Conservation (phyloP, 1,140 invertebrate genomes). For the Physella acuta region DNA sequence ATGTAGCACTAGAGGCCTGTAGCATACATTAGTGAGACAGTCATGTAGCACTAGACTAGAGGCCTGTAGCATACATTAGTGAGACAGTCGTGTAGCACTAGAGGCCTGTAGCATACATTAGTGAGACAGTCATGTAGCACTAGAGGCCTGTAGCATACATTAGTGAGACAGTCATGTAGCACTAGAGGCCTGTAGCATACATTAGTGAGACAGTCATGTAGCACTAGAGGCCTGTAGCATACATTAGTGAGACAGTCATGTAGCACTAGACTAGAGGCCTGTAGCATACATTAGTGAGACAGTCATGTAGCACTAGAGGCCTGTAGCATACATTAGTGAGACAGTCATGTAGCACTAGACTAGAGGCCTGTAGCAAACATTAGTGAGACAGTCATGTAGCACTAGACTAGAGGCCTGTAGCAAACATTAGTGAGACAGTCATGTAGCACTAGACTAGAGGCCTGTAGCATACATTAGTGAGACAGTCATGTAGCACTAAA, state of each 20-base stretch:
- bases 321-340: constrained; percentile 54
- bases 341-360: constrained; percentile 53
- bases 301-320: constrained; percentile 44
- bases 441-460: constrained; percentile 40
- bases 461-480: constrained; percentile 54
- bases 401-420: constrained; percentile 50
- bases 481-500: constrained; percentile 54
- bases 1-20: constrained; percentile 49
- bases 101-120: constrained; percentile 42
- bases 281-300: constrained; percentile 38
- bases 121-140: constrained; percentile 43
- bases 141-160: constrained; percentile 49
- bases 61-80: constrained; percentile 52
- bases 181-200: constrained; percentile 39
- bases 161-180: constrained; percentile 57
- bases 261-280: constrained; percentile 38
- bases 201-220: constrained; percentile 44
- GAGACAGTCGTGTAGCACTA: constrained; percentile 55
- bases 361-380: constrained; percentile 40
- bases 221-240: constrained; percentile 47
- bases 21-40: constrained; percentile 54
- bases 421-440: constrained; percentile 58
- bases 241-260: constrained; percentile 59
- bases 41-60: constrained; percentile 49
- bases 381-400: constrained; percentile 39